Percentiles rank a stretch among this genome's conserved stretches.
Conservation (phyloP, 2,113 vertebrate genomes). For the Hylia prasina region DNA sequence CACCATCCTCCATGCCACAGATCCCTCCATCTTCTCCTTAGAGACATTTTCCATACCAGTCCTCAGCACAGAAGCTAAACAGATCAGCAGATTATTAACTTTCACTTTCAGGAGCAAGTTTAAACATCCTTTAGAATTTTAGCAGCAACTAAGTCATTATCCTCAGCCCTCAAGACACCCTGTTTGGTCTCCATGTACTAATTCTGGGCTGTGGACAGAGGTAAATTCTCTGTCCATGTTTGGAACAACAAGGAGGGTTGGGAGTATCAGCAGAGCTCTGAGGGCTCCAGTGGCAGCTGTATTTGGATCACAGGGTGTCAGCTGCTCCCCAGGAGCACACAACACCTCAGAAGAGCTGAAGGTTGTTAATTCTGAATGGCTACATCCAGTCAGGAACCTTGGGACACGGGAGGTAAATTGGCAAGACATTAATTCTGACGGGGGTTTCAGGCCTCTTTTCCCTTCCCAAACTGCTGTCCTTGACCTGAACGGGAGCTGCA, state of each 20-base stretch:
- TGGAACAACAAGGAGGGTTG: not conserved
- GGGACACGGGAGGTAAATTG: not conserved
- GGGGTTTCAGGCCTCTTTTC: not conserved
- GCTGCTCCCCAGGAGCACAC: not conserved
- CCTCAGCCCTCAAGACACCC: not conserved
- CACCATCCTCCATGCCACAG: not conserved
- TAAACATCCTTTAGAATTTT: not conserved
- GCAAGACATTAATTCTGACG: not conserved
- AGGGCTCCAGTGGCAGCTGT: not conserved
- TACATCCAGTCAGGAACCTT: not conserved
- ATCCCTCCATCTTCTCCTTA: not conserved
- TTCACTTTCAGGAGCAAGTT: not conserved
- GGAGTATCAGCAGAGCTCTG: not conserved
- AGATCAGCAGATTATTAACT: not conserved
- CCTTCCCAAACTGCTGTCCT: not conserved
- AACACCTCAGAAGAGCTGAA: not conserved
- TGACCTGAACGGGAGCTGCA: accelerated
- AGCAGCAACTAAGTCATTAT: not conserved
- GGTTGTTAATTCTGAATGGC: not conserved
- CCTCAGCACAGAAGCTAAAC: not conserved
- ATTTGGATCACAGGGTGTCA: not conserved
- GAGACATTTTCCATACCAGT: not conserved
- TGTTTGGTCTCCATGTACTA: not conserved
- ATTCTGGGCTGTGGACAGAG: not conserved
- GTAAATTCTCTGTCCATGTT: not conserved